Conservation (phyloP, 2,888 invertebrate genomes). For the Arrhopalites spinosus region DNA sequence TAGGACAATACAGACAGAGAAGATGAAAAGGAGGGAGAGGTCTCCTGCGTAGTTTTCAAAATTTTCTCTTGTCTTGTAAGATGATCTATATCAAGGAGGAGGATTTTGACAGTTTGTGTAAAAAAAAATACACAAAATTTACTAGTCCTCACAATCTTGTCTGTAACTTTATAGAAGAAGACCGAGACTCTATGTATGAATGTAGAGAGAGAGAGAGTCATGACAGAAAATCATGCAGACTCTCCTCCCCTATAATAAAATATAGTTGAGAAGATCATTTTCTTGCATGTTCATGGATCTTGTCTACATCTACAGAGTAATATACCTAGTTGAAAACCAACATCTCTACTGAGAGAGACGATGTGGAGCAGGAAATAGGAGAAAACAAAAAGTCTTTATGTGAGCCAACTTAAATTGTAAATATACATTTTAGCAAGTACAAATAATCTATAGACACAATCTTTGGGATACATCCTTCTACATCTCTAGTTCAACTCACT, state of each 20-base stretch:
- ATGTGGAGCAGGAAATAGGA: slow-evolving; percentile 4
- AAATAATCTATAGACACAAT: too few relatives aligned
- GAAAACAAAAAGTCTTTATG: background rate
- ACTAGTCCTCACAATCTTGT: too few relatives aligned
- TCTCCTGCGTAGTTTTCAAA: too few relatives aligned
- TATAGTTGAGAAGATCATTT: background rate
- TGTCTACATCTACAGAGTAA: background rate
- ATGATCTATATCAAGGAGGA: too few relatives aligned
- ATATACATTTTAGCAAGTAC: too few relatives aligned
- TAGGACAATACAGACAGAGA: background rate
- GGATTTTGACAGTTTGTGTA: too few relatives aligned
- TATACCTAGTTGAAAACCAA: background rate
- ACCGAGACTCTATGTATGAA: too few relatives aligned
- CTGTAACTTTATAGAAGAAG: too few relatives aligned
- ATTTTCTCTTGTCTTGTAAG: too few relatives aligned
- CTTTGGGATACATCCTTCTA: background rate
- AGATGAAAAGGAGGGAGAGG: background rate
- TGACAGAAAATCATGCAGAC: background rate
- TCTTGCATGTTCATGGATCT: background rate
- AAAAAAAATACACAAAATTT: too few relatives aligned
- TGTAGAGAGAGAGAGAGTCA: too few relatives aligned
- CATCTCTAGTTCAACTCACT: background rate
- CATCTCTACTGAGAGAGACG: background rate
- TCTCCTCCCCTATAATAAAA: background rate
- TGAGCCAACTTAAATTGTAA: too few relatives aligned